A percentile compares a stretch with the other conserved stretches of the same genome.
Conservation (phyloP, 2,113 vertebrate genomes). For the Mus spicilegus region DNA sequence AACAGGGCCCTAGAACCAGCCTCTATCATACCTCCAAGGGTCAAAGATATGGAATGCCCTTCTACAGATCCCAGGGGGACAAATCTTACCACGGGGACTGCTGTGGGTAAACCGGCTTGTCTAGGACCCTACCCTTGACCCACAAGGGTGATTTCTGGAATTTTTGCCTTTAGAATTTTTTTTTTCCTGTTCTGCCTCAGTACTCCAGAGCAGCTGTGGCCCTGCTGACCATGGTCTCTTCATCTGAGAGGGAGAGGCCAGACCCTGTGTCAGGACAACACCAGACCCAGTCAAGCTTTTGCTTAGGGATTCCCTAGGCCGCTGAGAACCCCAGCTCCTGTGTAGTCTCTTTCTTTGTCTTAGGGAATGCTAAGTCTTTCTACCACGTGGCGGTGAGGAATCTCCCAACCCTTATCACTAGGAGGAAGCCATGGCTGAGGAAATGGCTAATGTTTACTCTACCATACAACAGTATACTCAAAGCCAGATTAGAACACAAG, state of each 20-base stretch:
- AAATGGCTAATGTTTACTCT: rapidly evolving
- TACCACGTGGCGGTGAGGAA: not conserved
- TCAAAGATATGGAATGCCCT: not conserved
- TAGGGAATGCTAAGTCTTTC: not conserved
- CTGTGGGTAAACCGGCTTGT: not conserved
- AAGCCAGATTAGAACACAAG: not conserved
- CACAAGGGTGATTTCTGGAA: not conserved
- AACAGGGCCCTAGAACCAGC: not conserved
- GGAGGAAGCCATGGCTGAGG: rapidly evolving
- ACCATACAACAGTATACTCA: rapidly evolving
- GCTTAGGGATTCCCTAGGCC: not conserved
- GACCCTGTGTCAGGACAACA: not conserved
- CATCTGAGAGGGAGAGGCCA: not conserved
- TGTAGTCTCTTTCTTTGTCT: not conserved
- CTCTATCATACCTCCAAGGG: not conserved
- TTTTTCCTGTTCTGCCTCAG: not conserved
- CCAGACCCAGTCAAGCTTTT: not conserved
- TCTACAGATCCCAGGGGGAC: not conserved
- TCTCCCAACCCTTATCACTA: not conserved
- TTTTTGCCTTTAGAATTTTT: not conserved
- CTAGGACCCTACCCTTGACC: no score
- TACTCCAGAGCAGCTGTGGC: not conserved
- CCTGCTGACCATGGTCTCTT: rapidly evolving
- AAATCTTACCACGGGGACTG: not conserved
- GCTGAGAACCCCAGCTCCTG: not conserved